Evolutionary conservation across 2,888 invertebrate species (phyloP).

Genomic region (Apodemia duryi): DNA sequence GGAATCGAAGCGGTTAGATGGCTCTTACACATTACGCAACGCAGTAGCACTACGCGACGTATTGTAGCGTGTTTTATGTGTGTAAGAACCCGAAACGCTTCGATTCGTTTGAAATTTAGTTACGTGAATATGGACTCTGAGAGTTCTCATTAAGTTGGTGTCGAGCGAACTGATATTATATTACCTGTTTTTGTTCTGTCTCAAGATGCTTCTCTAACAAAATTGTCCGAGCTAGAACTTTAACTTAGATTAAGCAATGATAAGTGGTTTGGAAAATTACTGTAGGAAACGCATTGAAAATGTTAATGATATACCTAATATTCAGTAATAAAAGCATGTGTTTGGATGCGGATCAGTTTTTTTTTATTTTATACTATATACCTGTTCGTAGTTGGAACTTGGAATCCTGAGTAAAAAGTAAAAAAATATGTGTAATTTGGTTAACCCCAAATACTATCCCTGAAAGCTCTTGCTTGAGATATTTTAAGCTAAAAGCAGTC

Average conservation of each 20-base stretch:
- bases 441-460: too few species aligned
- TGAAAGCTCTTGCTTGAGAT: too few species aligned
- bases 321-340: conserved; percentile 68
- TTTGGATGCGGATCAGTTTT: conserved; percentile 53
- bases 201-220: conserved; percentile 33
- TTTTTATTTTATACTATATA: conserved; percentile 31
- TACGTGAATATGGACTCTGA: not conserved
- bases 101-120: too few species aligned
- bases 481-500: too few species aligned
- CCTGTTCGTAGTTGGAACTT: not conserved
- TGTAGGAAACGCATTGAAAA: conserved; percentile 62
- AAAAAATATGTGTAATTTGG: too few species aligned
- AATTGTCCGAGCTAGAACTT: conserved; percentile 66
- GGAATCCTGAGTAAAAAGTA: too few species aligned
- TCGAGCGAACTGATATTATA: not conserved
- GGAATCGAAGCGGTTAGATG: too few species aligned
- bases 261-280: conserved; percentile 71
- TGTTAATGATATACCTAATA: conserved; percentile 57
- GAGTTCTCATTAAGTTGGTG: not conserved
- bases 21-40: too few species aligned
- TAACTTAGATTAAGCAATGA: conserved; percentile 57
- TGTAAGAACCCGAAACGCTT: too few species aligned
- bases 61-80: too few species aligned
- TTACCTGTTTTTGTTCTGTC: not conserved
- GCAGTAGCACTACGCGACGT: too few species aligned